Base-by-base conservation (phyloP, 2,797 vertebrate genomes). In the Ambastaia sidthimunki region DNA sequence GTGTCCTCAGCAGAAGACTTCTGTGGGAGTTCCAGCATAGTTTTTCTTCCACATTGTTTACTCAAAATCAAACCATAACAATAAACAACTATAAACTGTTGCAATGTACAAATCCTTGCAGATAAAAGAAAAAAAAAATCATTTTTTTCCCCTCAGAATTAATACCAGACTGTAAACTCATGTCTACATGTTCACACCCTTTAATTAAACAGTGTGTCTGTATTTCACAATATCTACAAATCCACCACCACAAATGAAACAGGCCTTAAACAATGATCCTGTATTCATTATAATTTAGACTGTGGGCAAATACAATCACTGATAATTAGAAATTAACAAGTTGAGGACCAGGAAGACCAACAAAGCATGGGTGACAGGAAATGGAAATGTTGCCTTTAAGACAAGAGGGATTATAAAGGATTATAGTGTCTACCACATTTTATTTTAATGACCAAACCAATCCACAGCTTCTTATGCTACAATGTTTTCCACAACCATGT, bases 261-360 rank as follows among this genome's bases (percentile, higher is more conserved):
- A 31, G 50, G 34, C 23, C 12, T 60, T 28, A 28, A 28, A 28
- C 34, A 77, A 78, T 6, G 50, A 57, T 44, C 7, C 41, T 76
- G 6, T 21, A 23, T 28, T 15, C 23, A 15, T 60, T 16, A 21
- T 23, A 28, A 25, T 47, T 52, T 7, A 7, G 16, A 57, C 2
- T 59, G 19, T 52, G 44, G 41, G 1, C n/a, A 68, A 80, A 65
- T 31, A 65, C n/a, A 55, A 52, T 48, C 25, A n/a, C 25, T 69
- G n/a, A 60, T 74, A 74, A 77, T 80, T 85, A 67, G 19, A 85
- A 76, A 48, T 62, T 72, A 65, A 74, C 1, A 50, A 75, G 55
- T 9, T 60, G 28, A 48, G 48, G 60, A 25, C 23, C 34, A 25
- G 62, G 23, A n/a, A 60, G 34, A 80, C 37, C 31, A 67, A 41